Evolutionary conservation across 35 echinoderm and acorn worm species (phyloP), one percentile per base, ranked within the genome.

Genomic region (Stichopus chloronotus): DNA sequence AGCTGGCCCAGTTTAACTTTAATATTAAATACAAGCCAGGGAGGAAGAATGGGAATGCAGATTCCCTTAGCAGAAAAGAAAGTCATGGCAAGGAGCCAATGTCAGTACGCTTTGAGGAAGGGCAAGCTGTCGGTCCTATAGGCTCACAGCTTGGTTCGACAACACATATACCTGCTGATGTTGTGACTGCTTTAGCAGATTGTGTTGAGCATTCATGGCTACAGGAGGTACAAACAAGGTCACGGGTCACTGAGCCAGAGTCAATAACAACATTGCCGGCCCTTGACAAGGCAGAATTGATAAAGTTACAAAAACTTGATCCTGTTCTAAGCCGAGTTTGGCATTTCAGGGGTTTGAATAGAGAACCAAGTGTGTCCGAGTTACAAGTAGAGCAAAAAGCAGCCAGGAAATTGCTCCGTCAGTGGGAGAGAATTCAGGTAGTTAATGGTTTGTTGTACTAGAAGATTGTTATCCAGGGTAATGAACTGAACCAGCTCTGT

Each of bases 21-120:
- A 57, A 30, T 6, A 87, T 92, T 8, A 87, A 87, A 56, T 92
- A 92, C 59, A 24, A 79, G 14, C 65, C 91, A 72, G 91, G 91
- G 12, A 83, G 59, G 52, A 61, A 52, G 10, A 92, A 92, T 59
- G 14, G 8, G 9, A 92, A 92, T 69, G 91, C 79, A 10, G 91
- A 92, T 65, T 56, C 79, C n/a, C 60, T 92, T 9, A 86, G 91
- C 84, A 78, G 56, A 57, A 82, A 91, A 72, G 53, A 52, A 55
- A 65, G 14, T 76, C 88, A 90, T 63, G 60, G 57, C 1, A 43
- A 43, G 30, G 30, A 43, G 30, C 59, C 59, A 69, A 65, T 19
- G 19, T 11, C 11, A 65, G 61, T 65, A 11, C 61, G 19, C 5
- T 65, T 65, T 11, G 19, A 14, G 9, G 60, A 63, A 63, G 9